A percentile compares a stretch with the other conserved stretches of the same genome.
phyloP scores from a whole-genome alignment of 2,113 vertebrate species.

The Narcine bancroftii region DNA sequence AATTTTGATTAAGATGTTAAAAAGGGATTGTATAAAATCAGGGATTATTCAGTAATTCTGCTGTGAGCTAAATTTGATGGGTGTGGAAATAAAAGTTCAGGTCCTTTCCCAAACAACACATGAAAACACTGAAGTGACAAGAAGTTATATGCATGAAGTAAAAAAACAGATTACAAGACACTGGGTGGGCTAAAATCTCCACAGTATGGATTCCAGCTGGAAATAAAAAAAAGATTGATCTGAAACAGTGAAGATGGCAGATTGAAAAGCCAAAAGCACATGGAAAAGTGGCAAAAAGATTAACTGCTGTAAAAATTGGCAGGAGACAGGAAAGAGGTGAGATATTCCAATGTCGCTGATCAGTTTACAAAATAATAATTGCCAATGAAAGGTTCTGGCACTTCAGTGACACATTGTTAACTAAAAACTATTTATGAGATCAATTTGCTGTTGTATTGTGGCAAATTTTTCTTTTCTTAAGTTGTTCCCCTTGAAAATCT shows the following conservation, averaged over 20 bases:
- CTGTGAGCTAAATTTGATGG: background rate
- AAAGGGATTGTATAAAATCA: background rate
- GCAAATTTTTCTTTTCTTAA: background rate
- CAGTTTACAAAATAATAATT: background rate
- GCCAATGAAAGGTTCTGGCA: no score
- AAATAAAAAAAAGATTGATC: background rate
- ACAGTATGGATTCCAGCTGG: background rate
- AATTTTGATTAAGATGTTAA: background rate
- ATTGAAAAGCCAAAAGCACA: background rate
- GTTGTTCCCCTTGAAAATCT: background rate
- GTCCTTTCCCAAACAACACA: background rate
- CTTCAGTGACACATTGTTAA: background rate
- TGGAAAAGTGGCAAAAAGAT: background rate
- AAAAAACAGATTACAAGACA: background rate
- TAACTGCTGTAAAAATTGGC: background rate
- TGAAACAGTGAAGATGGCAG: background rate
- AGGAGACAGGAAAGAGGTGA: background rate
- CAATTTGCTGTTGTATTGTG: background rate
- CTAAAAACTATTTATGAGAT: background rate
- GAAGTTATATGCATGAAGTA: background rate
- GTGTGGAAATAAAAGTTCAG: background rate
- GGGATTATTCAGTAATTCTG: background rate
- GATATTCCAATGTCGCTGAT: background rate
- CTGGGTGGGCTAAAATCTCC: background rate
- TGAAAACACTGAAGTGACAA: background rate